Evolutionary conservation across 2,113 vertebrate species (phyloP), one percentile per base, ranked within the genome.

Genomic region (Halcyon malimbica): DNA sequence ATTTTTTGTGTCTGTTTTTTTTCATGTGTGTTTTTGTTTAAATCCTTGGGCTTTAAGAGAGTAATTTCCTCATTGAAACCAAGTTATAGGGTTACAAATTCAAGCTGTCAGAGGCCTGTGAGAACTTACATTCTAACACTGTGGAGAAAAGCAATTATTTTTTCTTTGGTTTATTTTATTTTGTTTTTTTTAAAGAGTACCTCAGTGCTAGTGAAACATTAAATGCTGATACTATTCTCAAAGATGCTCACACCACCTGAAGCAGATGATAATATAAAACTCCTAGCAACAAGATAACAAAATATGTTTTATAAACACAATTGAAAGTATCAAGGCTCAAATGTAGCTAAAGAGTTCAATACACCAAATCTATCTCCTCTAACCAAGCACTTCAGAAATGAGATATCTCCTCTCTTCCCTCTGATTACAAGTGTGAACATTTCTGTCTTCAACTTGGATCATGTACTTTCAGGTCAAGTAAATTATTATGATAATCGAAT

Each of bases 401-500:
- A 95, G 69, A 1, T 26, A 16, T 33, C 19, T 70, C 39, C 39
- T 84, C 73, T 46, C n/a, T 67, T 67, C 50, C 41, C n/a, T 63
- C 42, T 37, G 37, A 77, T 88, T 74, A 62, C 87, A 60, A 71
- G 56, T n/a, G 53, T 46, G 76, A 95, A 68, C 74, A 82, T 91
- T 90, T 90, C 76, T 71, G 68, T 81, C 56, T 78, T 81, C 76
- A 92, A 53, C 75, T 86, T 57, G 26, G 75, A 92, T 81, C 79
- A 11, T 60, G 68, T 71, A 90, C 64, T 93, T 92, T 54, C 67
- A 77, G 59, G 79, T 53, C 54, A 92, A 92, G 39, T 89, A 90
- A 95, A 81, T 95, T 83, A 92, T 67, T 16, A 60, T 25, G 28
- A 70, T 89, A 81, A 91, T 78, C 71, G 37, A 87, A 73, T 84